Percentiles rank a stretch among this genome's conserved stretches.
Conservation (phyloP, 2,113 vertebrate genomes). For the Oriolus oriolus region DNA sequence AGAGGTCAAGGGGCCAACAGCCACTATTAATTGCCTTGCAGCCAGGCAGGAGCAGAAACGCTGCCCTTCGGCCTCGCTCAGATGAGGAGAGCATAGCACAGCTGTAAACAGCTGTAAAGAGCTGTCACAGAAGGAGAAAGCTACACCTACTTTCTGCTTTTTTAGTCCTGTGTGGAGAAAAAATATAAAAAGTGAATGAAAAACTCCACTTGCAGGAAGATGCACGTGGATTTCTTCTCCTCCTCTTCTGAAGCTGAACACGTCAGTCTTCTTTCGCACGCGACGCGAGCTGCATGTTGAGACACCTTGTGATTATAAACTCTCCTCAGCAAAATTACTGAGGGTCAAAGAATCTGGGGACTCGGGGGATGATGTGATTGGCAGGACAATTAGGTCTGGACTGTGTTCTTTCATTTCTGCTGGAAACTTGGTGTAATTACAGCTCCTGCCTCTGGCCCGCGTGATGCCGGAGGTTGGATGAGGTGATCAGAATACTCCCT, state of each 20-base stretch:
- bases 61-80: neutral
- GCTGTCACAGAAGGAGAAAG: neutral
- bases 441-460: slow-evolving; percentile 5
- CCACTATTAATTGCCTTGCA: neutral
- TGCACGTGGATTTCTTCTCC: neutral
- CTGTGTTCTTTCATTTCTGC: slow-evolving; percentile 6
- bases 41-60: neutral
- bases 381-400: neutral
- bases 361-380: neutral
- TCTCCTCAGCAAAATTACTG: neutral
- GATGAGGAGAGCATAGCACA: neutral
- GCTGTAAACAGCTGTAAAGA: neutral
- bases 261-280: neutral
- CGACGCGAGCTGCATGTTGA: neutral
- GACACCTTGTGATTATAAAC: neutral
- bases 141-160: neutral
- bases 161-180: neutral
- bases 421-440: slow-evolving; percentile 45
- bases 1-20: neutral
- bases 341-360: neutral
- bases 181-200: neutral
- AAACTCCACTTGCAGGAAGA: neutral
- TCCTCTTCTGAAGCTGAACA: neutral
- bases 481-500: slow-evolving; percentile 32
- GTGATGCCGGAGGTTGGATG: neutral